phyloP scores from a whole-genome alignment of 2,113 vertebrate genomes.

The Marcusenius ussheri region DNA sequence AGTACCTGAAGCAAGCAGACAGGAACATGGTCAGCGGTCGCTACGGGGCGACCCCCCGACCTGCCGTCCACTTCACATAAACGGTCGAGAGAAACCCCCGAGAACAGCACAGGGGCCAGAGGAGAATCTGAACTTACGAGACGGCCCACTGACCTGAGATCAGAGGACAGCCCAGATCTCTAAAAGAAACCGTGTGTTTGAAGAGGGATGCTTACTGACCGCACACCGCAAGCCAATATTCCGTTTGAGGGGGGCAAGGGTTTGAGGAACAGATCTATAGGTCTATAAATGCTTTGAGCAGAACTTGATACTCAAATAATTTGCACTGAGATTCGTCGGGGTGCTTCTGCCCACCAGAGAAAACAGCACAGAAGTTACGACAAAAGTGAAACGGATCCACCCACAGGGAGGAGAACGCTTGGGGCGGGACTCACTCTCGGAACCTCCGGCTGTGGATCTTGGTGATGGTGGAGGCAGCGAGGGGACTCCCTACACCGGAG shows the following conservation, averaged over 20 bases:
- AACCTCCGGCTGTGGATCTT: slow-evolving; percentile 98
- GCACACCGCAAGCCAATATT: not conserved
- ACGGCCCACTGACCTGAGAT: not conserved
- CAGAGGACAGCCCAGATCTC: not conserved
- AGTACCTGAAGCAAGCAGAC: slow-evolving; percentile 68
- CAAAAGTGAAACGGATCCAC: not conserved
- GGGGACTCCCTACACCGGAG: slow-evolving; percentile 92
- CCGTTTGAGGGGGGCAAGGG: not conserved
- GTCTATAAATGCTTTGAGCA: not conserved
- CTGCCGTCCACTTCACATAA: not conserved
- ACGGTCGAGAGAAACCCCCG: not conserved
- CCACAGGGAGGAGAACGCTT: not conserved
- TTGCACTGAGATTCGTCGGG: not conserved
- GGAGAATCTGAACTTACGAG: not conserved
- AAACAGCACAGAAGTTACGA: not conserved
- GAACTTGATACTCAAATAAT: not conserved
- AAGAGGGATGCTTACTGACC: not conserved
- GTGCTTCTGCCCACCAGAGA: not conserved
- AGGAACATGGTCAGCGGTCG: not conserved
- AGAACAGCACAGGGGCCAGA: not conserved
- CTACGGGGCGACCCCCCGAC: not conserved
- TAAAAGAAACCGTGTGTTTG: not conserved
- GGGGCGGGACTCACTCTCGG: slow-evolving; percentile 77
- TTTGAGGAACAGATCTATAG: not conserved
- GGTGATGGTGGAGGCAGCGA: slow-evolving; percentile 91